Base-by-base conservation (phyloP, 2,113 vertebrate genomes). In the Esox niger region DNA sequence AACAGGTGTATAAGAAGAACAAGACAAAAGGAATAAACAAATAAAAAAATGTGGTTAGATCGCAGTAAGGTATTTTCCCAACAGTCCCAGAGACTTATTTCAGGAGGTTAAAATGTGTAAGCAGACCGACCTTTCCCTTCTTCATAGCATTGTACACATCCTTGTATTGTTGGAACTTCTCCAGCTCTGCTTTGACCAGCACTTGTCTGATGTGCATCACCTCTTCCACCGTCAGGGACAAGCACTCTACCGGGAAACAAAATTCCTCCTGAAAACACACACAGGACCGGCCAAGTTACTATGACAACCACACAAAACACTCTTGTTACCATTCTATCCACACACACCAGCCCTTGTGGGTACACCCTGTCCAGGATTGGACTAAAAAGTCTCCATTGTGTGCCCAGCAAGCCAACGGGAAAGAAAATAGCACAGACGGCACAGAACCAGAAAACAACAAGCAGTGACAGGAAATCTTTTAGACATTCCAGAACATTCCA, bases 131-230 rank as follows among this genome's bases (percentile, higher is more conserved):
- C 96, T 99, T 99, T 86, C 97, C 97, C 89, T 98, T 99, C 88
- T 99, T 99, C 86, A 99, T 92, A n/a, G 97, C 97, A 1, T 89
- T 95, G 88, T 99, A 99, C 86, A 99, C 71, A 4, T 99, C 97
- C 89, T 95, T 97, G 74, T 97, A 98, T 56, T 99, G 97, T 85
- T 99, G 97, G 84, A 97, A 98, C 84, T 99, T 99, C 87, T 99
- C 97, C 86, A 99, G 91, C 81, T 99, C 97, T 0, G 97, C 97
- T 77, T 99, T 98, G 66, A 99, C 97, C 80, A 99, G 90, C 79
- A 99, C 97, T 86, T 98, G 97, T 66, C 97, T 93, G 84, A 99
- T 99, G 82, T 99, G 97, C 97, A 99, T 99, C 79, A 98, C 96
- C 80, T 99, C 97, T 80, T 98, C 95, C 78, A 99, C 97, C 0